Percentiles rank a stretch among this genome's conserved stretches.
These are phyloP conservation scores for Scomber scombrus DNA, from an alignment of 2,113 vertebrate species.

Conservation along the genomic window DNA sequence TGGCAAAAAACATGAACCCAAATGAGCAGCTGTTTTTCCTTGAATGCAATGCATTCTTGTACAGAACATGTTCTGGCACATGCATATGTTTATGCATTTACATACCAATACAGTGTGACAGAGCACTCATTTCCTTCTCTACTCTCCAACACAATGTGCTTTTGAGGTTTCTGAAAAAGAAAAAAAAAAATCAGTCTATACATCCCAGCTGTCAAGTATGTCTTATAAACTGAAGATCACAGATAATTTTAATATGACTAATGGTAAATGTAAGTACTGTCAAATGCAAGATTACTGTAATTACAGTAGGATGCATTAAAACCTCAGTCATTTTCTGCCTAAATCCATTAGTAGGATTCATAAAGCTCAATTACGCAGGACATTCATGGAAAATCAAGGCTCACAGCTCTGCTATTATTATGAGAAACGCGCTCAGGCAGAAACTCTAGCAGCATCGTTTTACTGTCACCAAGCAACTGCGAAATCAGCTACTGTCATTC, in stretches of 20 bases:
- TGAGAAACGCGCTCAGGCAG: conserved; percentile 4
- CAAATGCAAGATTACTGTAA: conserved; percentile 1
- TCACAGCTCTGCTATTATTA: conserved; percentile 4
- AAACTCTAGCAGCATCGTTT: not conserved
- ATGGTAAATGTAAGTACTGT: not conserved
- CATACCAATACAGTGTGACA: not conserved
- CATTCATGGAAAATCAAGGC: not conserved
- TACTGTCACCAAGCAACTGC: conserved; percentile 43
- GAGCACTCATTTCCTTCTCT: not conserved
- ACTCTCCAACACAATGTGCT: not conserved
- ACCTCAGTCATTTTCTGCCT: not conserved
- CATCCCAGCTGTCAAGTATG: not conserved
- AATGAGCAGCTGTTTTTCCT: not conserved
- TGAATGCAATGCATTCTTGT: not conserved
- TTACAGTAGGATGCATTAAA: not conserved
- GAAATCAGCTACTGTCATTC: conserved; percentile 25
- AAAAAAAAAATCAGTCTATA: not conserved
- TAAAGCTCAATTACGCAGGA: not conserved
- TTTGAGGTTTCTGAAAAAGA: not conserved
- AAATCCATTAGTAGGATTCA: not conserved
- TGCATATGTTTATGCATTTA: not conserved
- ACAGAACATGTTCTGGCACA: not conserved
- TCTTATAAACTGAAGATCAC: not conserved
- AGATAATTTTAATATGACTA: not conserved
- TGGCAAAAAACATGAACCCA: not conserved